phyloP scores from a whole-genome alignment of 2,797 vertebrate genomes.

The Todus mexicanus region DNA sequence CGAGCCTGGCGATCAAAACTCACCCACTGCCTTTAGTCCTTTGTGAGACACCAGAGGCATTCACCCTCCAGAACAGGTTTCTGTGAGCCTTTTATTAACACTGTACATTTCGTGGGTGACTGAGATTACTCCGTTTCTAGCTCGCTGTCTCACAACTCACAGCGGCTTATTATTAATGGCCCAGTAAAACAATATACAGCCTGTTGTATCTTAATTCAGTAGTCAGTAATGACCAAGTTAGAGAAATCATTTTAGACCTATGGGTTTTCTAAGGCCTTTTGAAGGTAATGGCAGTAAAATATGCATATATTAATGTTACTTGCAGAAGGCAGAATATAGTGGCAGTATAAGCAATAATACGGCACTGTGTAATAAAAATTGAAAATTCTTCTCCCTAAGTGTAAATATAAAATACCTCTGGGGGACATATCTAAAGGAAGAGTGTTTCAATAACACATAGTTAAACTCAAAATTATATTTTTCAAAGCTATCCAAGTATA shows the following conservation, averaged over 20 bases:
- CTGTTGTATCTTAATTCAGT: conserved; percentile 65
- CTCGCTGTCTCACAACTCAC: conserved; percentile 50
- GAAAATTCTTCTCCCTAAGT: conserved; percentile 62
- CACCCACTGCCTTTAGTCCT: neutral
- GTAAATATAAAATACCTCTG: conserved; percentile 70
- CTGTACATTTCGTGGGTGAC: conserved; percentile 47
- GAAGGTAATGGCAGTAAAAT: conserved; percentile 67
- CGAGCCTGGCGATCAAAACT: neutral
- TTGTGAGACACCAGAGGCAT: neutral
- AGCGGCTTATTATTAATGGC: conserved; percentile 62
- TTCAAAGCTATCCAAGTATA: conserved; percentile 59
- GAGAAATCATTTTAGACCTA: conserved; percentile 54
- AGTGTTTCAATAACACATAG: conserved; percentile 65
- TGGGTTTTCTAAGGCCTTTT: conserved; percentile 62
- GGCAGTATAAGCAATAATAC: conserved; percentile 60
- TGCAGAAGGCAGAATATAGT: conserved; percentile 55
- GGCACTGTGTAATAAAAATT: conserved; percentile 57
- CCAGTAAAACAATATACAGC: conserved; percentile 67
- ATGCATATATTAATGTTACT: conserved; percentile 65
- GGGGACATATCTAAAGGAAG: conserved; percentile 64
- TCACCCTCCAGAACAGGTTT: neutral
- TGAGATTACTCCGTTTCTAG: conserved; percentile 17
- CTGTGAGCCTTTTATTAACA: conserved; percentile 31
- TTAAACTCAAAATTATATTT: conserved; percentile 72
- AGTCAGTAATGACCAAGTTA: conserved; percentile 57